phyloP scores from a whole-genome alignment of 37 sponge, comb jelly and placozoan genomes.

The Dysidea cf. avara region DNA sequence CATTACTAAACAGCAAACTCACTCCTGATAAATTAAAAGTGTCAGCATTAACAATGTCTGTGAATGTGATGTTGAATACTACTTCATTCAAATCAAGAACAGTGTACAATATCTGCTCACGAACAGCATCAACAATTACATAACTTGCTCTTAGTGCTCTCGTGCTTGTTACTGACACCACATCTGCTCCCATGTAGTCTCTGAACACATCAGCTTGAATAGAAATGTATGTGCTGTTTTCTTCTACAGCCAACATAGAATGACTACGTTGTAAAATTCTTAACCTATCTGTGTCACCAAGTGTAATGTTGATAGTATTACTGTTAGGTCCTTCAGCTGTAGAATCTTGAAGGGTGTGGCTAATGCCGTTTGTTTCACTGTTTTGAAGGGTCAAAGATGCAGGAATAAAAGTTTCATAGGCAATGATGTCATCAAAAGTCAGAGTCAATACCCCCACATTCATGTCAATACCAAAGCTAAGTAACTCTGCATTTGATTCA shows the following conservation, averaged over 20 bases:
- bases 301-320: conserved; percentile 39
- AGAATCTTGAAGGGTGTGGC: conserved; percentile 51
- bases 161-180: conserved; percentile 79
- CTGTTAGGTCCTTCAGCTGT: conserved; percentile 34
- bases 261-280: conserved; percentile 7
- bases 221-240: conserved; percentile 72
- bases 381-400: conserved; percentile 59
- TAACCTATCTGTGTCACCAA: conserved; percentile 67
- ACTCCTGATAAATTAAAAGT: conserved; percentile 56
- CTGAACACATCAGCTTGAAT: conserved; percentile 78
- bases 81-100: conserved; percentile 65
- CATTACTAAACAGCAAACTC: conserved; percentile 24
- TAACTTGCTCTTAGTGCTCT: conserved; percentile 54
- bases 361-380: conserved; percentile 11
- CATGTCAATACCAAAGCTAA: conserved; percentile 64
- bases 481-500: conserved; percentile 20
- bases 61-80: conserved; percentile 64
- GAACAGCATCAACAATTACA: conserved; percentile 51
- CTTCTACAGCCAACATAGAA: conserved; percentile 46
- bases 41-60: conserved; percentile 69
- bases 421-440: conserved; percentile 64
- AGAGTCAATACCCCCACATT: conserved; percentile 56
- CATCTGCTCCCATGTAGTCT: conserved; percentile 67
- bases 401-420: conserved; percentile 44
- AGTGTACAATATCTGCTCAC: conserved; percentile 34